Conservation (phyloP, 2,113 vertebrate genomes). For the Arenaria interpres region DNA sequence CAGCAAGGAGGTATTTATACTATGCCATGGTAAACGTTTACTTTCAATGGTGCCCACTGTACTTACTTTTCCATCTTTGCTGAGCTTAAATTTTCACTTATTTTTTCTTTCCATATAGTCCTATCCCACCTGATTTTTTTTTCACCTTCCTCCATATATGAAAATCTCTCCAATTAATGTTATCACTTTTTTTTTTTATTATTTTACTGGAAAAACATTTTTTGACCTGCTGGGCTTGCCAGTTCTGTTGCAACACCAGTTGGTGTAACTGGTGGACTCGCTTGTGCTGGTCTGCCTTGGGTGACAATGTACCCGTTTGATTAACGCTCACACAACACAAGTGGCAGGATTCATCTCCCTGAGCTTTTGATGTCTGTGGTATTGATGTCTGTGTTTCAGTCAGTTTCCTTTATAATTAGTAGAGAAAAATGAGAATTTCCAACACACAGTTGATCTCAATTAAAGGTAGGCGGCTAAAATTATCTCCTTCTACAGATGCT, state of each 20-base stretch:
- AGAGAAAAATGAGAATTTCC: neutral
- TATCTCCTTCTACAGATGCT: neutral
- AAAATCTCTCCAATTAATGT: neutral
- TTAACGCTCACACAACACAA: neutral
- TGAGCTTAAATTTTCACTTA: slow-evolving; percentile 20
- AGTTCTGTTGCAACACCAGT: neutral
- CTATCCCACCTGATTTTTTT: neutral
- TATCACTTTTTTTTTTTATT: neutral
- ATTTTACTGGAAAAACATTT: neutral
- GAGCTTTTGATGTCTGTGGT: neutral
- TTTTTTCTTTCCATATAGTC: slow-evolving; percentile 3
- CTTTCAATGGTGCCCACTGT: slow-evolving; percentile 48
- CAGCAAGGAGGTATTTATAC: slow-evolving; percentile 59
- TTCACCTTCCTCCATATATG: neutral
- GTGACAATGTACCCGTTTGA: neutral
- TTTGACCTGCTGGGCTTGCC: neutral
- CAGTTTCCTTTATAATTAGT: neutral
- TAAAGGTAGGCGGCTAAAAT: neutral
- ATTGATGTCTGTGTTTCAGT: neutral
- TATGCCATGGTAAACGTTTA: slow-evolving; percentile 70
- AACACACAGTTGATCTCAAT: neutral
- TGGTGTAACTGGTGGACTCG: neutral
- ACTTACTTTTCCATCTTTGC: slow-evolving; percentile 59
- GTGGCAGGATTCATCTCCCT: neutral
- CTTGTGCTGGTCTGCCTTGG: neutral